Percentiles rank a stretch among this genome's conserved stretches.
These are phyloP conservation scores for Drosophila anomalata DNA, from an alignment of 2,888 invertebrate genomes.

Conservation along the genomic window DNA sequence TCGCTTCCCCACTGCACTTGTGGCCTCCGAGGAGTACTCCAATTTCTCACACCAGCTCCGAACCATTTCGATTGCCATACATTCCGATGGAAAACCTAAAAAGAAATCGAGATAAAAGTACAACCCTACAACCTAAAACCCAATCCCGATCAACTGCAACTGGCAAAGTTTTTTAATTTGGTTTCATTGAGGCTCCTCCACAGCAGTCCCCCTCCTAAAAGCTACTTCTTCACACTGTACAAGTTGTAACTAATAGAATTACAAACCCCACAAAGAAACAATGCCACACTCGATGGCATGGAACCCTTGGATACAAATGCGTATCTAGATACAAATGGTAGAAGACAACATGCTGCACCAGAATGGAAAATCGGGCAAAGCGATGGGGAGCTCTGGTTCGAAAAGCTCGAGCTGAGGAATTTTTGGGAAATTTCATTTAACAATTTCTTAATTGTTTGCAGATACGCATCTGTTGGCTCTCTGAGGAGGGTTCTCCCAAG, in stretches of 20 bases:
- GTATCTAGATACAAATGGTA: slow-evolving; percentile 70
- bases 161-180: slow-evolving; percentile 76
- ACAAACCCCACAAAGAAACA: slow-evolving; percentile 69
- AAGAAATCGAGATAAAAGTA: slow-evolving; percentile 12
- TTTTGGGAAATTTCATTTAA: slow-evolving; percentile 75
- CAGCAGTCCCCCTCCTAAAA: slow-evolving; percentile 30
- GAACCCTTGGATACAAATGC: slow-evolving; percentile 48
- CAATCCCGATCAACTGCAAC: slow-evolving; percentile 25
- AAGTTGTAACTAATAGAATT: slow-evolving; percentile 78
- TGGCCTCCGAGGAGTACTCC: slow-evolving; percentile 22
- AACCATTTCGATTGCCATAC: slow-evolving; percentile 54
- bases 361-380: slow-evolving; percentile 7
- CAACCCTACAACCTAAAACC: background rate
- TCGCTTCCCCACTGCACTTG: slow-evolving; percentile 9
- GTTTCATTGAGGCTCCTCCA: slow-evolving; percentile 70
- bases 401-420: slow-evolving; percentile 51
- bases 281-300: slow-evolving; percentile 29
- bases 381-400: background rate
- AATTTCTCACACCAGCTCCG: slow-evolving; percentile 44
- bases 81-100: slow-evolving; percentile 24
- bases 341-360: slow-evolving; percentile 50
- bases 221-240: slow-evolving; percentile 48
- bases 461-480: slow-evolving; percentile 68
- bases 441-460: slow-evolving; percentile 78
- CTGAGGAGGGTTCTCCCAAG: slow-evolving; percentile 15